Evolutionary conservation across 2,797 vertebrate genomes (phyloP).

Genomic region (Chromobotia macracanthus): DNA sequence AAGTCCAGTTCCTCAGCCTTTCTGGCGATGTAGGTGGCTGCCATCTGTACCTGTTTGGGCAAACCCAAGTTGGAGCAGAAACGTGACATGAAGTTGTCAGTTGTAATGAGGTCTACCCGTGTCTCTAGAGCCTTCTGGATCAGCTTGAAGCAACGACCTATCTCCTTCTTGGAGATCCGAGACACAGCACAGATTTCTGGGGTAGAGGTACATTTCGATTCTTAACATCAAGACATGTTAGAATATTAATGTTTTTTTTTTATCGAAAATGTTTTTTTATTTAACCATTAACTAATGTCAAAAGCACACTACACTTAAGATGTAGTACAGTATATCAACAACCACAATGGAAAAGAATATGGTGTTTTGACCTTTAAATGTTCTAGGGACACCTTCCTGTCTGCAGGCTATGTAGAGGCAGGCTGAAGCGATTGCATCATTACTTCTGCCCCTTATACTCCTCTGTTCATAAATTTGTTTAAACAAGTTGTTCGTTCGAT

Average conservation of each 20-base stretch:
- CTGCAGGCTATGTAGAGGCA: slow-evolving; percentile 99
- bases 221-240: not conserved
- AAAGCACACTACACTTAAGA: not conserved
- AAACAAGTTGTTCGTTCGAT: slow-evolving; percentile 99
- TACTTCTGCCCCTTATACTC: slow-evolving; percentile 96
- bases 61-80: slow-evolving; percentile 93
- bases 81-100: slow-evolving; percentile 98
- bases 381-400: slow-evolving; percentile 96
- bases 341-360: not conserved
- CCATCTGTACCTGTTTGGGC: slow-evolving; percentile 98
- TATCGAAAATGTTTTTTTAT: not conserved
- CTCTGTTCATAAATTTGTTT: slow-evolving; percentile 99
- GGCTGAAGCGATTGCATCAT: slow-evolving; percentile 96
- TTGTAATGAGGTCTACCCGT: slow-evolving; percentile 97
- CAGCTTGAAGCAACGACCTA: slow-evolving; percentile 93
- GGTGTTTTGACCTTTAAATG: slow-evolving; percentile 89
- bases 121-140: slow-evolving; percentile 97
- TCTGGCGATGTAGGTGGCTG: slow-evolving; percentile 93
- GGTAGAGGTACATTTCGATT: not conserved
- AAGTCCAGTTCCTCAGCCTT: slow-evolving; percentile 96
- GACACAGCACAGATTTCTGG: slow-evolving; percentile 98
- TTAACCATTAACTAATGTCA: not conserved
- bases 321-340: no score
- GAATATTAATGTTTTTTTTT: not conserved
- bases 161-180: slow-evolving; percentile 98